Conservation (phyloP, 2,113 vertebrate genomes). For the Brachionichthys hirsutus region DNA sequence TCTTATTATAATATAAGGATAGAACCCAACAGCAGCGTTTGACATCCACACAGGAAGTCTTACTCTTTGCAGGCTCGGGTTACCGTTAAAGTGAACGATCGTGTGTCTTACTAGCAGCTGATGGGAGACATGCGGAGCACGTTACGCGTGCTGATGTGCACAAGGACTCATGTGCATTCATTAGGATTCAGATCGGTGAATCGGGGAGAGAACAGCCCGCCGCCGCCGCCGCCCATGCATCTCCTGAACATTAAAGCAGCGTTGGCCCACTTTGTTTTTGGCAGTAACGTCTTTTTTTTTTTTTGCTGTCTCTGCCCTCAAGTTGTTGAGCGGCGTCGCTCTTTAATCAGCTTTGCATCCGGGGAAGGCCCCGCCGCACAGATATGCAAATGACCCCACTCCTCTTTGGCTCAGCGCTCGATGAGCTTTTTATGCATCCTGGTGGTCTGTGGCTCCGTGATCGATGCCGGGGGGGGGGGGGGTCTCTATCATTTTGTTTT, state of each 20-base stretch:
- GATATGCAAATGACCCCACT: conserved; percentile 52
- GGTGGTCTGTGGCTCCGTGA: conserved; percentile 22
- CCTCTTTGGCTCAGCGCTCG: conserved; percentile 6
- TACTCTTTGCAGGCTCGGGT: no score
- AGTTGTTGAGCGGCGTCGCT: conserved; percentile 49
- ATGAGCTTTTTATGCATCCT: conserved; percentile 5
- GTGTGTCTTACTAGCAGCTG: no score
- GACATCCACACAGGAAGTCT: no score
- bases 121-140: neutral
- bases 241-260: conserved; percentile 56
- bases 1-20: no score
- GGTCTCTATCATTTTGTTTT: conserved; percentile 10
- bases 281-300: conserved; percentile 34
- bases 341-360: conserved; percentile 67
- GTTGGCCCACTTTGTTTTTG: conserved; percentile 40
- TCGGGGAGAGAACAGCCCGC: conserved; percentile 48
- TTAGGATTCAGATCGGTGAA: conserved; percentile 55
- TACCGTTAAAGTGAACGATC: no score
- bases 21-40: no score
- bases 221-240: conserved; percentile 8
- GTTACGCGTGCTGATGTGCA: neutral
- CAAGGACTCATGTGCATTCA: conserved; percentile 19
- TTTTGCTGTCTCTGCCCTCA: conserved; percentile 38
- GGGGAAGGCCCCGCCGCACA: conserved; percentile 43
- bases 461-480: neutral